Conservation (phyloP, 2,888 invertebrate species). For the Catocala fraxini region DNA sequence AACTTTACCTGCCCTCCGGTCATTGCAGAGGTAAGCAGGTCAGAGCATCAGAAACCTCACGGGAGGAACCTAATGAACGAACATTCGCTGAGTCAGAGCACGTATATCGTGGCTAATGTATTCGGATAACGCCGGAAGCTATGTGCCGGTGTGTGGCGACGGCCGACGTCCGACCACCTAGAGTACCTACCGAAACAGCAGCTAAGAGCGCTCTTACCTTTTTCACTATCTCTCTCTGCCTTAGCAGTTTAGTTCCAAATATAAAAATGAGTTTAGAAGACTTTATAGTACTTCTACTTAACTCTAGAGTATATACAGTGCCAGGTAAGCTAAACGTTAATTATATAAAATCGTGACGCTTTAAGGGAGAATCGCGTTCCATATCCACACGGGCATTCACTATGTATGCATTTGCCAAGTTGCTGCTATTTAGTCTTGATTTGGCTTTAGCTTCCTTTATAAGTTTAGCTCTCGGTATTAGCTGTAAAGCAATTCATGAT, state of each 20-base stretch:
- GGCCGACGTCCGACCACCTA: conserved; percentile 53
- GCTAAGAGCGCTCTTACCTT: neutral
- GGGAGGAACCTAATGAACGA: conserved; percentile 63
- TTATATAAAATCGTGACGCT: conserved; percentile 81
- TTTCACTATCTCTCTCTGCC: too few species aligned
- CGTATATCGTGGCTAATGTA: conserved; percentile 72
- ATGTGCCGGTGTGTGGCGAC: conserved; percentile 54
- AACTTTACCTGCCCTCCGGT: conserved; percentile 32
- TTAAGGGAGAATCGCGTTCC: conserved; percentile 63
- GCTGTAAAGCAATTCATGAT: neutral
- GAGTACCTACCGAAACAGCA: conserved; percentile 15
- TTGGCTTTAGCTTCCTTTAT: conserved; percentile 40
- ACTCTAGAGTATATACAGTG: too few species aligned
- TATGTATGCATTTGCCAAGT: conserved; percentile 68
- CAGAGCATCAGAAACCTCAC: conserved; percentile 56
- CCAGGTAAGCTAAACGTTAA: conserved; percentile 67
- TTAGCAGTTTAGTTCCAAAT: too few species aligned
- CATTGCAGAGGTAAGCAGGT: conserved; percentile 52
- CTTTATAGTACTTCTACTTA: too few species aligned
- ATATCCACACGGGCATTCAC: conserved; percentile 63
- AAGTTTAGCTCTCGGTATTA: conserved; percentile 17
- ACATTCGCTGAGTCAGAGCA: conserved; percentile 67
- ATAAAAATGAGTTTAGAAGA: too few species aligned
- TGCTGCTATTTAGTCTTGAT: conserved; percentile 56
- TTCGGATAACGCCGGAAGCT: conserved; percentile 70